Evolutionary conservation across 2,888 invertebrate genomes (phyloP).

Genomic region (Drosophila putrida): DNA sequence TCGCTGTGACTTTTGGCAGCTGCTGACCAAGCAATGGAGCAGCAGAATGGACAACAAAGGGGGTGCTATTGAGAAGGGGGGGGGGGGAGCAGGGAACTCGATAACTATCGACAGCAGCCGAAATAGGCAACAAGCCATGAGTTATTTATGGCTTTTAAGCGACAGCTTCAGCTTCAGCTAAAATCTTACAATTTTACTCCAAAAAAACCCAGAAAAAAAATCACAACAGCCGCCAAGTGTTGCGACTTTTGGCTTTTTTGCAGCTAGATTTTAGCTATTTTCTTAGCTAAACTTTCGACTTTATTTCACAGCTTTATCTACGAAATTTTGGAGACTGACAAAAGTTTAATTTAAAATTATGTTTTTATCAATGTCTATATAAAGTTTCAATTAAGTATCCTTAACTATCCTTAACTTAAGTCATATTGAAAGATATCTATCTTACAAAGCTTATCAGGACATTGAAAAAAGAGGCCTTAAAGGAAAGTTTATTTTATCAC

Average conservation of each 20-base stretch:
- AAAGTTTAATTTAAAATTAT: too few species aligned
- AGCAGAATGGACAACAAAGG: not conserved
- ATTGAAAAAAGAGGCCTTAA: too few species aligned
- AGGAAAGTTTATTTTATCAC: too few species aligned
- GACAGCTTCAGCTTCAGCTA: conserved; percentile 60
- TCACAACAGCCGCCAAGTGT: conserved; percentile 8
- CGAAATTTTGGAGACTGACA: too few species aligned
- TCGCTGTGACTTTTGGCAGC: conserved; percentile 68
- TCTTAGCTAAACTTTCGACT: not conserved
- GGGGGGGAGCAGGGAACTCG: conserved; percentile 22
- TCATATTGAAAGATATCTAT: too few species aligned
- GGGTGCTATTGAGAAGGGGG: too few species aligned
- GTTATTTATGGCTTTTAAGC: conserved; percentile 79
- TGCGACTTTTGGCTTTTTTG: conserved; percentile 19
- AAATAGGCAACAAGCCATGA: conserved; percentile 70
- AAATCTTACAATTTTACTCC: conserved; percentile 41
- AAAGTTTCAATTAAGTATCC: too few species aligned
- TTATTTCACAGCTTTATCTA: too few species aligned
- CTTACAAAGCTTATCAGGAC: too few species aligned
- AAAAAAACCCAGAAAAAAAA: conserved; percentile 20
- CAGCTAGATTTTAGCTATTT: not conserved
- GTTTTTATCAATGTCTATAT: not conserved
- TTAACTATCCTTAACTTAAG: too few species aligned
- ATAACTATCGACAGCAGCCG: conserved; percentile 77
- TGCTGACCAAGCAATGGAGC: conserved; percentile 60